Evolutionary conservation across 2,113 vertebrate species (phyloP), one percentile per base, ranked within the genome.

Genomic region (Cavia aperea): DNA sequence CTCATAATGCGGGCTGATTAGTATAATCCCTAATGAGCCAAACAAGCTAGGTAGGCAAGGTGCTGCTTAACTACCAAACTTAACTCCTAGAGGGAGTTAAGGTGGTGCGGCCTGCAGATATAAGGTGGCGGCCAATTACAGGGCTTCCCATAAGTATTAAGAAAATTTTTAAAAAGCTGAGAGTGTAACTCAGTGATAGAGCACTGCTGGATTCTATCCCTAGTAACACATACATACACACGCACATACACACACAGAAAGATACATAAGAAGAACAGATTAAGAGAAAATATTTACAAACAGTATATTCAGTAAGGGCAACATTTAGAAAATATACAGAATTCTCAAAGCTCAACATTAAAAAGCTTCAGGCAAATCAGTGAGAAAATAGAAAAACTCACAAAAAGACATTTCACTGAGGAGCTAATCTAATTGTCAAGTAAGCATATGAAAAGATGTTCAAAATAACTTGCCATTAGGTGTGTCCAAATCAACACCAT

Each of bases 401-500:
- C 65, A 19, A 73, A 73, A 77, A 49, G n/a, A 63, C 46, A 68
- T 86, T 86, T 84, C 21, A 51, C 21, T 88, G 39, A 90, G 82
- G 70, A 86, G 73, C 14, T 78, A 81, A 63, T 29, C 33, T 15
- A 68, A 13, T 73, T 91, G 36, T 18, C 79, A 88, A 75, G 29
- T 46, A 46, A 66, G 73, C 33, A 56, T 24, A 66, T 60, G 79
- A 88, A 31, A 86, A 86, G 29, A 73, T 63, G 12, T 54, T 91
- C 4, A 33, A 23, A 23, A 10, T 26, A 18, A 90, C 21, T 85
- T 58, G 66, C 12, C 84, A 85, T 43, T 88, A 4, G 75, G 58
- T 43, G 94, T 93, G 73, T 81, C 12, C 29, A 85, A 90, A 73
- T 79, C n/a, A 92, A 85, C 29, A 85, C n/a, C 65, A 70, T 75